phyloP scores from a whole-genome alignment of 2,113 vertebrate genomes.

The Daubentonia madagascariensis region DNA sequence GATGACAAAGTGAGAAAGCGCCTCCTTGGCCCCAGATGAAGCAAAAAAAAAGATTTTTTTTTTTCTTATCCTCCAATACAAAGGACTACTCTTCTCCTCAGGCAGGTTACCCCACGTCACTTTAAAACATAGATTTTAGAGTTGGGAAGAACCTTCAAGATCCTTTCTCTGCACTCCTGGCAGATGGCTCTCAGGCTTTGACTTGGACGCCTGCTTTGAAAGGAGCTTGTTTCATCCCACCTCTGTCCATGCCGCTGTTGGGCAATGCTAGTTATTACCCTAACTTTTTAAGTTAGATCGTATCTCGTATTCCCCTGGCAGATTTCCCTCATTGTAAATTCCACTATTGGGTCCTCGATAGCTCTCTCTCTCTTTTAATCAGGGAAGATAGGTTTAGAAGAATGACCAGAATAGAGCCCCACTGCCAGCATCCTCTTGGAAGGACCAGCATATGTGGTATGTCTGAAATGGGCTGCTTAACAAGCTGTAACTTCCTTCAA shows the following conservation, averaged over 20 bases:
- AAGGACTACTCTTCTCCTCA: background rate
- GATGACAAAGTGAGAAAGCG: background rate
- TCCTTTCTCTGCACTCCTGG: background rate
- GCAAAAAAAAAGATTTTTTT: too few relatives aligned
- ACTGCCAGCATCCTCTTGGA: too few relatives aligned
- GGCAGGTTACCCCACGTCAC: background rate
- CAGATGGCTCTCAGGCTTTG: background rate
- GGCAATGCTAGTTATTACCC: rapidly evolving
- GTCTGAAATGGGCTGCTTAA: background rate
- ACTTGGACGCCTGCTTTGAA: background rate
- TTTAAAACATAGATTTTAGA: background rate
- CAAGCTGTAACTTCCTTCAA: background rate
- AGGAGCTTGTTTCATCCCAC: background rate
- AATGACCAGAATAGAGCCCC: background rate
- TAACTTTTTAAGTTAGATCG: background rate
- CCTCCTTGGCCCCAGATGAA: background rate
- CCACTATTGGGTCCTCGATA: background rate
- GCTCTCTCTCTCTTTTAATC: too few relatives aligned
- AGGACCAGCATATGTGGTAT: too few relatives aligned
- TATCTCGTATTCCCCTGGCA: background rate
- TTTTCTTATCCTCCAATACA: background rate
- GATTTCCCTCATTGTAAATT: background rate
- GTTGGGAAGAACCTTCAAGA: background rate
- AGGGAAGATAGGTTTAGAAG: background rate
- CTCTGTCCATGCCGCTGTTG: background rate